A percentile compares a stretch with the other conserved stretches of the same genome.
Conservation (phyloP, 2,888 invertebrate species). For the Hirudinaria manillensis region DNA sequence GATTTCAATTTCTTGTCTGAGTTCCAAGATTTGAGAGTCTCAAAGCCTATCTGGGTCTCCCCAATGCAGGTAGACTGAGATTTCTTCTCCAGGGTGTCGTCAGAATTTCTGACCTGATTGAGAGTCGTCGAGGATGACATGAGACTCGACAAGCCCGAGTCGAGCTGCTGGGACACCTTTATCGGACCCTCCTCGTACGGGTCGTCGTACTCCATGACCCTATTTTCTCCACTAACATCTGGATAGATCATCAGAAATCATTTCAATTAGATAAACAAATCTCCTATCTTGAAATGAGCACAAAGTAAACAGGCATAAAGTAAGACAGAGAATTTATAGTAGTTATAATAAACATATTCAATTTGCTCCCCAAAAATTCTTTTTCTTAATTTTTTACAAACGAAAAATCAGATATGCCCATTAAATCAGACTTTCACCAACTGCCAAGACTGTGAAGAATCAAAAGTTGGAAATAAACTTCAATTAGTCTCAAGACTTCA, state of each 20-base stretch:
- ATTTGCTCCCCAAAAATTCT: too few relatives aligned
- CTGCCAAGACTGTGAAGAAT: too few relatives aligned
- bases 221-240: not conserved
- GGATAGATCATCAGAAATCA: not conserved
- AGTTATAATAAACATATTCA: too few relatives aligned
- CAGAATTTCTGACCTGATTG: slow-evolving; percentile 18
- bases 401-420: not conserved
- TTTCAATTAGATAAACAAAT: not conserved
- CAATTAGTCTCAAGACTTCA: too few relatives aligned
- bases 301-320: not conserved
- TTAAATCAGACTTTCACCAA: not conserved
- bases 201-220: slow-evolving; percentile 32
- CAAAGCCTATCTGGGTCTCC: slow-evolving; percentile 30
- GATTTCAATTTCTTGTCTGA: not conserved
- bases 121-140: slow-evolving; percentile 26
- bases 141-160: slow-evolving; percentile 23
- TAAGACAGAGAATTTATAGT: too few relatives aligned
- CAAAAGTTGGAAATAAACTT: too few relatives aligned
- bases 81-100: slow-evolving; percentile 13
- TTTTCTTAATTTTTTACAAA: not conserved
- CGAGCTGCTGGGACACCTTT: slow-evolving; percentile 11
- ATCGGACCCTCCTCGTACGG: slow-evolving; percentile 33
- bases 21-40: slow-evolving; percentile 28
- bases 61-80: slow-evolving; percentile 11
- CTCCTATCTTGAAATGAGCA: not conserved